Evolutionary conservation across 2,888 invertebrate genomes (phyloP), one percentile per base, ranked within the genome.

Genomic region (Parnassius apollo): DNA sequence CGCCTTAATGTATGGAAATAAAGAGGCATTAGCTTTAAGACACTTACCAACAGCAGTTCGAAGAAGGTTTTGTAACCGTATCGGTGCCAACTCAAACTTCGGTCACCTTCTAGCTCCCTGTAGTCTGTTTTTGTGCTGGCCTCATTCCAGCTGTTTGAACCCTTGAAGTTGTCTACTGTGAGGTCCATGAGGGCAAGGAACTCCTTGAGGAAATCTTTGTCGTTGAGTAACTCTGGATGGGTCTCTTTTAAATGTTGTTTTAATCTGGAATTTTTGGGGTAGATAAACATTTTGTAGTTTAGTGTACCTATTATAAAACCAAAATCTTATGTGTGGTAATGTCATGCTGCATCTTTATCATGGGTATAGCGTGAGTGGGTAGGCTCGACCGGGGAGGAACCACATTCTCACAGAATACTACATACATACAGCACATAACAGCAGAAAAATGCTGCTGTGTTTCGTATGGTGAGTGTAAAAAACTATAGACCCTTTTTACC

Each of bases 71-170:
- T 35, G 7, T 35, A 35, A 35, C 35, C 35, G 35, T 35, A 7
- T 35, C 35, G 35, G 35, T 79, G 76, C 80, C 79, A 81, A 55
- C 80, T 80, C 60, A 72, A 59, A 12, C 73, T 70, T 59, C 74
- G 72, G 25, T 72, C 65, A 0, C 80, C 82, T 0, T 61, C 71
- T 10, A 79, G 57, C 7, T 67, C 64, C n/a, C 68, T 55, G 50
- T 70, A 77, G 0, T 64, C 65, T 4, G 70, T 18, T 18, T 18
- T 68, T 0, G 76, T 68, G n/a, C 70, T 75, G 45, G 75, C 68
- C 9, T 82, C 79, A 10, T 74, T 70, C 80, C 80, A 81, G 58
- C 74, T 71, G 63, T 73, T 73, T 1, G 76, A 72, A 0, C 74
- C 74, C 35, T 78, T 75, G 18, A 75, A 72, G n/a, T 71, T 76